A percentile compares a stretch with the other conserved stretches of the same genome.
These are phyloP conservation scores for Callitettix versicolor DNA, from an alignment of 1,140 invertebrate genomes.

Conservation along the genomic window DNA sequence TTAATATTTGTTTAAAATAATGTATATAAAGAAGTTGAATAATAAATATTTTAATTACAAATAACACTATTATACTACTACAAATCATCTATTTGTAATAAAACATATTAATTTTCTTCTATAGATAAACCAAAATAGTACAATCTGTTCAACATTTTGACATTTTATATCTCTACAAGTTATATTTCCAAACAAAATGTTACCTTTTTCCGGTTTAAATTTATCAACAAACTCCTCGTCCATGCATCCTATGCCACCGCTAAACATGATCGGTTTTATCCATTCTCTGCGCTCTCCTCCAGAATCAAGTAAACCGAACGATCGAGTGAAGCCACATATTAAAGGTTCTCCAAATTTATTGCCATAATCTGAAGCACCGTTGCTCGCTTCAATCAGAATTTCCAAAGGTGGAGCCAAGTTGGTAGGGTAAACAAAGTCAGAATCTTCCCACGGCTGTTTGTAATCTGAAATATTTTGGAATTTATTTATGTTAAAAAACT, in stretches of 20 bases:
- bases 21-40: too few species aligned
- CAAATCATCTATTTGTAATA: too few species aligned
- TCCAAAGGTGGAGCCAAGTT: slow-evolving; percentile 86
- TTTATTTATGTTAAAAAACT: too few species aligned
- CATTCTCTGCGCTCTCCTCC: slow-evolving; percentile 72
- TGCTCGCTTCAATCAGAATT: slow-evolving; percentile 88
- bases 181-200: too few species aligned
- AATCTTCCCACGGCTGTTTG: slow-evolving; percentile 77
- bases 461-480: slow-evolving; percentile 60
- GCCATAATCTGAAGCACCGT: slow-evolving; percentile 96
- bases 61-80: too few species aligned
- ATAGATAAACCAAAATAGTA: too few species aligned
- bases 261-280: slow-evolving; percentile 98
- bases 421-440: slow-evolving; percentile 59
- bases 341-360: slow-evolving; percentile 98
- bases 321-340: slow-evolving; percentile 79
- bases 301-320: slow-evolving; percentile 68
- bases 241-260: slow-evolving; percentile 86
- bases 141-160: too few species aligned
- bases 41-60: too few species aligned
- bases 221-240: slow-evolving; percentile 70
- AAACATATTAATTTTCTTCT: too few species aligned
- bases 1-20: too few species aligned
- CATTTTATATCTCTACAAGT: too few species aligned
- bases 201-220: slow-evolving; percentile 53